Base-by-base conservation (phyloP, 2,113 vertebrate genomes). In the Dipodomys merriami region DNA sequence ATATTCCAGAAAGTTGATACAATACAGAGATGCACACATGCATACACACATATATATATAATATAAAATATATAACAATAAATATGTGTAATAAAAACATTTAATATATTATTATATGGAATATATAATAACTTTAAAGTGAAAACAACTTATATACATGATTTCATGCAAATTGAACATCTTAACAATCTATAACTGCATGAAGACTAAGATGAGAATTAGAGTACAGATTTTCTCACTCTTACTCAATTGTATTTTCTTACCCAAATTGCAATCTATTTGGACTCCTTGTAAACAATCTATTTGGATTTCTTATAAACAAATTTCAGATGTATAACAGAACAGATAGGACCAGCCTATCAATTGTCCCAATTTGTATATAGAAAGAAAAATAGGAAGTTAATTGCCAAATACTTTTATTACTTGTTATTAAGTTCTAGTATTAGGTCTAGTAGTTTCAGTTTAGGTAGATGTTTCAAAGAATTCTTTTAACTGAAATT, bases 161-260 rank as follows among this genome's bases (percentile, higher is more conserved):
- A 33, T 62, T 95, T 80, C 82, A 77, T 73, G 82, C 15, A 91
- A 92, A 73, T 30, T 13, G 33, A 6, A 73, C 7, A 85, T 68
- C 6, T 46, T 89, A 64, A 78, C 1, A 71, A 80, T 86, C 81
- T 12, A 76, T 44, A 72, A 33, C 23, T 67, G 0, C 30, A 33
- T 62, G 7, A 77, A 87, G 16, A 77, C 77, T 7, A 71, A 25
- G 35, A 62, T 29, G 71, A 78, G 7, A 77, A 29, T 73, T 80
- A 83, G 71, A 80, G 19, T 82, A 79, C 5, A 81, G 3, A 57
- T 77, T 90, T 83, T 57, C 8, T 46, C 49, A 77, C 46, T 91
- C 27, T 44, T 64, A 84, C 74, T 77, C 60, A 8, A 83, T 5
- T 69, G 25, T 20, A 2, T 92, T 86, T 53, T 67, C 76, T 13